Conservation (phyloP, 2,797 vertebrate species). For the Malurus splendens region DNA sequence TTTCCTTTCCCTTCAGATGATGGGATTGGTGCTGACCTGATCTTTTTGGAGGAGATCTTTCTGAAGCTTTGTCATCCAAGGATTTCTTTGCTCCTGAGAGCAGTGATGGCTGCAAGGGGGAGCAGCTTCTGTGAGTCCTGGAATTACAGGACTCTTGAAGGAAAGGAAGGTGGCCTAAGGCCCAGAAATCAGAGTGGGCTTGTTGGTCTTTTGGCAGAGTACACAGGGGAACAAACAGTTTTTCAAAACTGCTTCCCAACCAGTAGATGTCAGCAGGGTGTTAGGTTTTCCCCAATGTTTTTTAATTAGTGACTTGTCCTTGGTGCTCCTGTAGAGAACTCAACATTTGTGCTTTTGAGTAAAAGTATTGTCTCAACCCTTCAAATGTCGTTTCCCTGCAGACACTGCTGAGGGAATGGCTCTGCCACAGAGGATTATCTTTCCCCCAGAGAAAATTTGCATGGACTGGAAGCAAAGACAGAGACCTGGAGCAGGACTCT, state of each 20-base stretch:
- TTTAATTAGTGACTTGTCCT: neutral
- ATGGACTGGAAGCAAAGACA: conserved; percentile 85
- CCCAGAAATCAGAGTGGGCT: neutral
- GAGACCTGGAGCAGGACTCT: conserved; percentile 84
- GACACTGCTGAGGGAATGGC: conserved; percentile 79
- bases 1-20: neutral
- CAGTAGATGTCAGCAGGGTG: neutral
- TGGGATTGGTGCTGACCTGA: neutral
- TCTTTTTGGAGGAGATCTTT: neutral
- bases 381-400: conserved; percentile 6
- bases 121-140: neutral
- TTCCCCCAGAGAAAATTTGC: conserved; percentile 80
- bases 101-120: rapidly evolving
- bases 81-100: neutral
- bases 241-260: neutral
- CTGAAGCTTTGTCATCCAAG: neutral
- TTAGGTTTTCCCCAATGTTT: neutral
- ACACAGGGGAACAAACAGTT: neutral
- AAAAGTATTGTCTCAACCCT: neutral
- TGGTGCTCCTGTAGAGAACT: neutral
- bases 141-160: neutral
- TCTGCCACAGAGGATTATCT: conserved; percentile 81
- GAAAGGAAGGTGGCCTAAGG: neutral
- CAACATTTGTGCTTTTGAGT: rapidly evolving
- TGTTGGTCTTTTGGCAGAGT: neutral